phyloP scores from a whole-genome alignment of 30 jellyfish, hydroid and myxozoan genomes.

The Mastigias papua region DNA sequence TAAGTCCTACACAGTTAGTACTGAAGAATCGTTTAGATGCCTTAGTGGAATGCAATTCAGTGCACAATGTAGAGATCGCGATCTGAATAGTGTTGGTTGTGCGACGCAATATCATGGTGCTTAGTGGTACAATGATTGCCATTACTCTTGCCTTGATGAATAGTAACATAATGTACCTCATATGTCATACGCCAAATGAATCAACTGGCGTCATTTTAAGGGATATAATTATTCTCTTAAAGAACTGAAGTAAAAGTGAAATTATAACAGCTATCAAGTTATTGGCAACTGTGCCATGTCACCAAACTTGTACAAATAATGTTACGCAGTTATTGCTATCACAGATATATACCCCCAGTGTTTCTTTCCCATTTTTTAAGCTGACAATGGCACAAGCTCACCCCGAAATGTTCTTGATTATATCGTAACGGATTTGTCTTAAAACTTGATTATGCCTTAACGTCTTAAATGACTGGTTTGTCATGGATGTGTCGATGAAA shows the following conservation, averaged over 20 bases:
- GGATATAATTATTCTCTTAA: conserved; percentile 37
- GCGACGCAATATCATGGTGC: conserved; percentile 34
- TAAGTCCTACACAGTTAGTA: conserved; percentile 23
- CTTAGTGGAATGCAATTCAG: conserved; percentile 20
- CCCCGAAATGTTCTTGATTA: too few species aligned
- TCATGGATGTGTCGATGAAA: too few species aligned
- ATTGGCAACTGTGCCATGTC: too few species aligned
- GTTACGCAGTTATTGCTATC: too few species aligned
- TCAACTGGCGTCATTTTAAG: conserved; percentile 28
- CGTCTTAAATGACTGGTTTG: too few species aligned
- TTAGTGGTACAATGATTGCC: conserved; percentile 52
- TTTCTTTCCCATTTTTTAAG: too few species aligned
- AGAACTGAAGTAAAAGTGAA: conserved; percentile 27
- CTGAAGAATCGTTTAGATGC: conserved; percentile 25
- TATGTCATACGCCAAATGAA: conserved; percentile 21
- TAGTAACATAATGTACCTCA: conserved; percentile 40
- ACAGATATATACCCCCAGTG: too few species aligned
- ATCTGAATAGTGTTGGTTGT: conserved; percentile 9
- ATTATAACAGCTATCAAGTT: too few species aligned
- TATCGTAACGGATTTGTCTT: too few species aligned
- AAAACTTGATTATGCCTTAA: too few species aligned
- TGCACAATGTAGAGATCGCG: conserved; percentile 39
- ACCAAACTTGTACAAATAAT: too few species aligned
- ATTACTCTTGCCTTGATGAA: conserved; percentile 33
- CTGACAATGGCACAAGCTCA: too few species aligned